Conservation (phyloP, 1,140 invertebrate species). For the Venturia canescens region DNA sequence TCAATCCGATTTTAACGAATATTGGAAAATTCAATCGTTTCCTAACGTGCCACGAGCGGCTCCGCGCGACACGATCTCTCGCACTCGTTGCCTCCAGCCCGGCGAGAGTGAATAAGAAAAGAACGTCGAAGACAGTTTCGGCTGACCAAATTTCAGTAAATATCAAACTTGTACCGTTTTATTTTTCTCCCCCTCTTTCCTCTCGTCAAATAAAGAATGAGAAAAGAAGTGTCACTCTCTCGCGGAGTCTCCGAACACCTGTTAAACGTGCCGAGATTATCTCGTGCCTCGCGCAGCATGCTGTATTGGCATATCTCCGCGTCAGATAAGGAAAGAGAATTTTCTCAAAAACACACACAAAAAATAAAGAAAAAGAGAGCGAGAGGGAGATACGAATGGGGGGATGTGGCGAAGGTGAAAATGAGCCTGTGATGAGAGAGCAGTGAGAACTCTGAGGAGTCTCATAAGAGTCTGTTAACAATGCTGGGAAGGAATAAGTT, state of each 20-base stretch:
- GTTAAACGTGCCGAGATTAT: conserved; percentile 8
- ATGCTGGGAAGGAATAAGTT: conserved; percentile 75
- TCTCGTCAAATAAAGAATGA: neutral
- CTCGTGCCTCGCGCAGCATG: neutral
- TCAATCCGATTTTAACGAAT: too few species aligned
- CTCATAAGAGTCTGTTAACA: conserved; percentile 71
- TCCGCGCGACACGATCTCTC: too few species aligned
- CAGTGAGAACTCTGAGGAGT: conserved; percentile 46
- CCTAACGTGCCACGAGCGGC: too few species aligned
- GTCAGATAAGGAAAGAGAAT: conserved; percentile 19
- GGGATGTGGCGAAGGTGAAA: neutral
- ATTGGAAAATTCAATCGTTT: too few species aligned
- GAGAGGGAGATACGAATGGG: neutral
- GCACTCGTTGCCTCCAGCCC: too few species aligned
- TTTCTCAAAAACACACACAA: neutral
- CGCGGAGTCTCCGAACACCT: conserved; percentile 12
- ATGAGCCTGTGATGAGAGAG: conserved; percentile 25
- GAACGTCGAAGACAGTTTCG: neutral
- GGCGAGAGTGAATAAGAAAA: too few species aligned
- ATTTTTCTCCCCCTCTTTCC: neutral
- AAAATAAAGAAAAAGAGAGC: neutral
- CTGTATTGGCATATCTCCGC: too few species aligned
- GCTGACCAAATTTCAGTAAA: neutral
- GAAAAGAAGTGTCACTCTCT: conserved; percentile 14
- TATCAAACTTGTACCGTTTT: neutral